These are phyloP conservation scores for Odobenus rosmarus DNA, from an alignment of 2,113 vertebrate genomes.

Conservation along the genomic window DNA sequence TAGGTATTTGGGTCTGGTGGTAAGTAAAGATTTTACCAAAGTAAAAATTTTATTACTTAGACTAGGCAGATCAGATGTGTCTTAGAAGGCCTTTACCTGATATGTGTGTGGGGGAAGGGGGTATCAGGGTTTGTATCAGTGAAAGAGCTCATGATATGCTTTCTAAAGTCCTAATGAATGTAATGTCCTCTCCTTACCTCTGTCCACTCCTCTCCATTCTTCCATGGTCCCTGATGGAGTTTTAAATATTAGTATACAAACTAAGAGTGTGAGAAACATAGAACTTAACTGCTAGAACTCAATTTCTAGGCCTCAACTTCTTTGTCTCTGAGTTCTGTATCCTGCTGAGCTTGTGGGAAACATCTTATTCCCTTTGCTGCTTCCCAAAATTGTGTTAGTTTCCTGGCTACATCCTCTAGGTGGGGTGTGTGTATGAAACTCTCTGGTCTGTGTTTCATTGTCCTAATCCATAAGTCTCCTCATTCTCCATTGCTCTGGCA, in stretches of 20 bases:
- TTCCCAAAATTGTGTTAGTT: background rate
- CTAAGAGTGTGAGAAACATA: background rate
- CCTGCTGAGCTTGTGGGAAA: background rate
- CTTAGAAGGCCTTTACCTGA: background rate
- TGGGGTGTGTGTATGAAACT: background rate
- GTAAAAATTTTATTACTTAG: background rate
- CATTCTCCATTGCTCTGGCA: background rate
- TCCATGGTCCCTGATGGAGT: too few relatives aligned
- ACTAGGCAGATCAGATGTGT: background rate
- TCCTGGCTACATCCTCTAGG: background rate
- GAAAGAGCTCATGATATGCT: background rate
- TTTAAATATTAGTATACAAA: background rate
- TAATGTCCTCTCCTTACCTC: background rate
- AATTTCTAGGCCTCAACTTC: background rate
- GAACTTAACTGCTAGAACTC: background rate
- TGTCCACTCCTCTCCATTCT: background rate
- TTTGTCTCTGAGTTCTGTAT: background rate
- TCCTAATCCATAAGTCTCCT: background rate
- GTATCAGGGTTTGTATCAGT: too few relatives aligned
- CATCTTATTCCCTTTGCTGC: background rate
- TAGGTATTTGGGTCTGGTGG: background rate
- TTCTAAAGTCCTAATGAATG: background rate
- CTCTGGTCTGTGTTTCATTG: background rate
- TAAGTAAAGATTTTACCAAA: background rate
- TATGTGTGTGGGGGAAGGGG: background rate